Base-by-base conservation (phyloP, 2,797 vertebrate species). In the Sebastes matsubarae region DNA sequence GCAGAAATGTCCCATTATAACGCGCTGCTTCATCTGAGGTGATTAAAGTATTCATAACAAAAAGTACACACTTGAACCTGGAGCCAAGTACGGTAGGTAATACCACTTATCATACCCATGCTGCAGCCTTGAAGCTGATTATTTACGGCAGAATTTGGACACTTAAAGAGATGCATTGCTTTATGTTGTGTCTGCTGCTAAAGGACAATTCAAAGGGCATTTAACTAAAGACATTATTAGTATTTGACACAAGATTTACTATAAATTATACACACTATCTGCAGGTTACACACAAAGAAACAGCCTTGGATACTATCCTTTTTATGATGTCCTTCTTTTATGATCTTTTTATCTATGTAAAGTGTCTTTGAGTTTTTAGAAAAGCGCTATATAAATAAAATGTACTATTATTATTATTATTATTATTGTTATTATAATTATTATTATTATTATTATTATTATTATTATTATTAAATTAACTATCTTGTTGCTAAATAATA, bases 41-140 rank as follows among this genome's bases (percentile, higher is more conserved):
- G 42, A 82, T 79, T 34, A 75, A 74, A 79, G 20, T 63, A 57
- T 77, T 85, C 50, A 68, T 32, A 73, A 75, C 6, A 27, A 61
- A 63, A 63, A 69, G 34, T 38, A 60, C 30, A 72, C 24, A 52
- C 20, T 76, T 10, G 22, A 24, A 75, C 12, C 69, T 57, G n/a
- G 0, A 57, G 52, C 4, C 24, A 67, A 60, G 7, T 16, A 6
- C 7, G 1, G 10, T 29, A 64, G 1, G 2, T 32, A 66, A 69
- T 22, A 54, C 12, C 9, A 73, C n/a, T 68, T 25, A 60, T 79
- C 18, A 66, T 32, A 34, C 22, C 50, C 32, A 14, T 25, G 14
- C 67, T 38, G 72, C 58, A 84, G 80, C 58, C 84, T 79, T 80
- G 79, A 83, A 70, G 82, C 67, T 82, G 73, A 71, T 57, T 52